phyloP scores from a whole-genome alignment of 2,888 invertebrate species.

The Drosophila melanocephala region DNA sequence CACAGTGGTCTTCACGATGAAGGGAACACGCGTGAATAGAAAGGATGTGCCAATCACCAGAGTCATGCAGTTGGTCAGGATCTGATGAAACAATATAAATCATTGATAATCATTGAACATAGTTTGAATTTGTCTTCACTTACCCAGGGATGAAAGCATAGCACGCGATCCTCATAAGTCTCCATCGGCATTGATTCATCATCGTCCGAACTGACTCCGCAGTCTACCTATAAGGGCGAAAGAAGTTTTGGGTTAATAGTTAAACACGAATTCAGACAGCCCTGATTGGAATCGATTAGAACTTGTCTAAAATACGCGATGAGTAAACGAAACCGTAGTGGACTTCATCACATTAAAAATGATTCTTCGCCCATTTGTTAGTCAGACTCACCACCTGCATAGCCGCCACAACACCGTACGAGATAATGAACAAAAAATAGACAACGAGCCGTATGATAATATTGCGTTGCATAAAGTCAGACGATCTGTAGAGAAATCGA shows the following conservation, averaged over 20 bases:
- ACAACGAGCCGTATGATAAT: conserved; percentile 88
- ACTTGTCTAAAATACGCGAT: neutral
- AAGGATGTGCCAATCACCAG: conserved; percentile 89
- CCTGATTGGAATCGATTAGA: neutral
- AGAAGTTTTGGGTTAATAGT: neutral
- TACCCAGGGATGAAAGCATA: conserved; percentile 85
- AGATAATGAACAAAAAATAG: conserved; percentile 89
- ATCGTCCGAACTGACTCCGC: conserved; percentile 44
- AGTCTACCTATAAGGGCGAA: conserved; percentile 38
- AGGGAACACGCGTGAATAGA: conserved; percentile 93
- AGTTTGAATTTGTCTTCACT: neutral
- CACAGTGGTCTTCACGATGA: conserved; percentile 91
- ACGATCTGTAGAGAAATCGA: conserved; percentile 88
- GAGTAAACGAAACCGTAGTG: neutral
- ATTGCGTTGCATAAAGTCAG: conserved; percentile 88
- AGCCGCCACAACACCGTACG: conserved; percentile 87
- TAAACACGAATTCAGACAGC: neutral
- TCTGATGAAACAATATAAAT: conserved; percentile 66
- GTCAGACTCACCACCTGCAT: conserved; percentile 67
- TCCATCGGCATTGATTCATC: conserved; percentile 3
- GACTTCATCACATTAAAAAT: neutral
- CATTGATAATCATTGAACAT: no score
- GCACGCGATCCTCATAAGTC: conserved; percentile 47
- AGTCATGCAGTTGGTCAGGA: conserved; percentile 87
- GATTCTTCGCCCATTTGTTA: neutral